Percentiles rank a stretch among this genome's conserved stretches.
These are phyloP conservation scores for Antheraea pernyi DNA, from an alignment of 1,140 invertebrate genomes.

Conservation along the genomic window DNA sequence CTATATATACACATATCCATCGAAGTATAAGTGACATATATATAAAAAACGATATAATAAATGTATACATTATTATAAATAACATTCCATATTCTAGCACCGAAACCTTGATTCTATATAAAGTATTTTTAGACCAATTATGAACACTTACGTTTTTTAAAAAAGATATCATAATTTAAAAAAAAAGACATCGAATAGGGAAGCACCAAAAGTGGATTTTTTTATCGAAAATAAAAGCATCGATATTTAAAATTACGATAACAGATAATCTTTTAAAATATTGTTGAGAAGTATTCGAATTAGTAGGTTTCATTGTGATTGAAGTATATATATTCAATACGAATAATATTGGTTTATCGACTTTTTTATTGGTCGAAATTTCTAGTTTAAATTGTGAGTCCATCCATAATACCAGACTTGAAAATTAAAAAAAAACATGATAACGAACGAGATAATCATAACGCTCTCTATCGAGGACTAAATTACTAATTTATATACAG, in stretches of 20 bases:
- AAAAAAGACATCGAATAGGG: slow-evolving; percentile 13
- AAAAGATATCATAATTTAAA: slow-evolving; percentile 22
- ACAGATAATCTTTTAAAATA: neutral
- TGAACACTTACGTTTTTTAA: slow-evolving; percentile 59
- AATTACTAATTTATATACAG: neutral
- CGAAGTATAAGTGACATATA: slow-evolving; percentile 14
- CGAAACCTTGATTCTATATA: slow-evolving; percentile 41
- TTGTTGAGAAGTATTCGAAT: too few species aligned
- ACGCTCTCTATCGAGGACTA: neutral
- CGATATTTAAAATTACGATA: neutral
- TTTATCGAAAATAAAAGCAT: neutral
- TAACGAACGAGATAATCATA: too few species aligned
- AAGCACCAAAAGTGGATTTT: slow-evolving; percentile 11
- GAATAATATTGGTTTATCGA: neutral
- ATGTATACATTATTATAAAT: slow-evolving; percentile 23
- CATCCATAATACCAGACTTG: too few species aligned
- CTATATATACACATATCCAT: neutral
- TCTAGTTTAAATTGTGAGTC: too few species aligned
- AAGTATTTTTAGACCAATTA: slow-evolving; percentile 53
- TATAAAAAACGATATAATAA: slow-evolving; percentile 18
- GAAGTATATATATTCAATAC: neutral
- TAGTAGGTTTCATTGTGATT: neutral
- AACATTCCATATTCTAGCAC: slow-evolving; percentile 47
- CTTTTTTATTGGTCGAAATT: neutral
- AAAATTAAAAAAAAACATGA: too few species aligned